Evolutionary conservation across 2,888 invertebrate species (phyloP).

Genomic region (Platycheirus albimanus): DNA sequence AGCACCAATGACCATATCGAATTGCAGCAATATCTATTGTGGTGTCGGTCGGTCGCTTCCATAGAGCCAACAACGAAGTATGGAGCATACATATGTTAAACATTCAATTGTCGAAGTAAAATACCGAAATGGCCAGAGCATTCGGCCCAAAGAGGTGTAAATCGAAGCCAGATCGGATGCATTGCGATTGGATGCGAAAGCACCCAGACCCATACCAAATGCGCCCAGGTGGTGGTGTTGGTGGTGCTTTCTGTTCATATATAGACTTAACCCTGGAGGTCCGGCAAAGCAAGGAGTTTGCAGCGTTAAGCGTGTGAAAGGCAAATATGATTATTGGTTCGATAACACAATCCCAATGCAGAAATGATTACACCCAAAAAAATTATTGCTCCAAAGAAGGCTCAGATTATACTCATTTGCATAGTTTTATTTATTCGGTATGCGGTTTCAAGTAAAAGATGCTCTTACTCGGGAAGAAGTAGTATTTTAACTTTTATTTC

Average conservation of each 20-base stretch:
- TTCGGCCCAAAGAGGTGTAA: conserved; percentile 61
- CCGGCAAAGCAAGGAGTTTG: conserved; percentile 53
- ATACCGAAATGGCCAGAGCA: conserved; percentile 45
- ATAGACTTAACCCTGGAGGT: conserved; percentile 62
- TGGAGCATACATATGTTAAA: conserved; percentile 61
- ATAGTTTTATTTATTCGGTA: too few species aligned
- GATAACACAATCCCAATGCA: conserved; percentile 48
- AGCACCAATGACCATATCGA: conserved; percentile 72
- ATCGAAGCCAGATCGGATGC: conserved; percentile 67
- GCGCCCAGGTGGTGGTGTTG: conserved; percentile 40
- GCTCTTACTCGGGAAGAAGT: too few species aligned
- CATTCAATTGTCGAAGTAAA: conserved; percentile 61
- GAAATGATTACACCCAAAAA: conserved; percentile 4
- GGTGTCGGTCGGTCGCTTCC: conserved; percentile 63
- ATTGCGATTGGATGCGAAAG: conserved; percentile 50
- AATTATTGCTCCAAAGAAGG: background rate
- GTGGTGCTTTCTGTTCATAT: background rate
- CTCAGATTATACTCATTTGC: too few species aligned
- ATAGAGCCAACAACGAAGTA: conserved; percentile 35
- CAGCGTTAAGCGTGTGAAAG: conserved; percentile 55
- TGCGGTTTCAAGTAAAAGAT: too few species aligned
- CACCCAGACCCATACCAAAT: too few species aligned
- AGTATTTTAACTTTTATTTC: too few species aligned
- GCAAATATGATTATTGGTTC: conserved; percentile 28
- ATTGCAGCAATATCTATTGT: conserved; percentile 62